Conservation (phyloP, 2,888 invertebrate species). For the Blastobasis lacticolella region DNA sequence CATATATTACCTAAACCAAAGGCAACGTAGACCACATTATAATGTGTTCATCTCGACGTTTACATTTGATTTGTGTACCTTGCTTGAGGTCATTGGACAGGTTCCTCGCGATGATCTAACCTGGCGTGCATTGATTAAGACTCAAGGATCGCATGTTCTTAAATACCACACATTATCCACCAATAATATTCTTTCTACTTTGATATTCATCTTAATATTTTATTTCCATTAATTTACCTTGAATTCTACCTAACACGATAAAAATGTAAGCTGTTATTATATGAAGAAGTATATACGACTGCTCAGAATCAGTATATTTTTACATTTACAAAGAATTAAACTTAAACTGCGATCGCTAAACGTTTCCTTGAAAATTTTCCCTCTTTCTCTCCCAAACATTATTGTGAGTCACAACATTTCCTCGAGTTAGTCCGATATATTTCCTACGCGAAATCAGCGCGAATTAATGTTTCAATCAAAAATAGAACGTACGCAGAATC, state of each 20-base stretch:
- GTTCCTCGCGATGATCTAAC: constrained; percentile 60
- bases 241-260: too few relatives aligned
- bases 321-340: too few relatives aligned
- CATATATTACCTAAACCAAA: too few relatives aligned
- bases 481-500: constrained; percentile 40
- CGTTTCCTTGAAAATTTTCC: too few relatives aligned
- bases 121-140: constrained; percentile 43
- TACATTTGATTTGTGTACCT: constrained; percentile 21
- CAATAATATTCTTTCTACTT: too few relatives aligned
- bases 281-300: not conserved
- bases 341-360: too few relatives aligned
- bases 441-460: constrained; percentile 16
- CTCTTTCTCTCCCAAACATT: too few relatives aligned
- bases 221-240: too few relatives aligned
- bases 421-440: constrained; percentile 16
- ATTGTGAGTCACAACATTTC: constrained; percentile 9
- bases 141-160: constrained; percentile 31
- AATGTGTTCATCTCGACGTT: not conserved
- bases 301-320: not conserved
- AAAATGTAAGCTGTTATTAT: too few relatives aligned
- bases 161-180: not conserved
- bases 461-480: constrained; percentile 20
- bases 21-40: too few relatives aligned
- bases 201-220: too few relatives aligned
- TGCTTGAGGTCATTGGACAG: constrained; percentile 38